Evolutionary conservation across 1,140 invertebrate genomes (phyloP).

Genomic region (Trichomalopsis sarcophagae): DNA sequence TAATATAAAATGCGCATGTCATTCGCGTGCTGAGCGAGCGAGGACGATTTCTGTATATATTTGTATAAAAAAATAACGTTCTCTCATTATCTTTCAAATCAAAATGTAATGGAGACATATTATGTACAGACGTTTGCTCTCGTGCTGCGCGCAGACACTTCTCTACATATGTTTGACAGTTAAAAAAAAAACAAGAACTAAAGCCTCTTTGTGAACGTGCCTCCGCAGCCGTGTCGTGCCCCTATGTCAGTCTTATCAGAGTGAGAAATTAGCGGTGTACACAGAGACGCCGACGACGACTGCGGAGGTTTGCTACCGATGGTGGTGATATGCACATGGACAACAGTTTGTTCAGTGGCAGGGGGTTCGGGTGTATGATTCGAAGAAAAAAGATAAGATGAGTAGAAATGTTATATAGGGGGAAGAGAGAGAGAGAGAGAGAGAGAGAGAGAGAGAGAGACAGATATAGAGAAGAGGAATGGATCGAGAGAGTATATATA

Average conservation of each 20-base stretch:
- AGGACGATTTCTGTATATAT: constrained; percentile 45
- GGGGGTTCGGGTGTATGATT: constrained; percentile 38
- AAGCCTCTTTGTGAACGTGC: constrained; percentile 27
- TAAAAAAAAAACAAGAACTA: constrained; percentile 23
- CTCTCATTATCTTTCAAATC: neutral
- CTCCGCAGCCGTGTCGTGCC: neutral
- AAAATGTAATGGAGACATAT: neutral
- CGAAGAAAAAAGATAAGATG: constrained; percentile 44
- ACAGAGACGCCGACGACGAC: constrained; percentile 1
- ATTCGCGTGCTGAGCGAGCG: constrained; percentile 54
- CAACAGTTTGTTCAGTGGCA: constrained; percentile 3
- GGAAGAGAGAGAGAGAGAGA: neutral
- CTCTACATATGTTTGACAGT: constrained; percentile 35
- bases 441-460: constrained; percentile 34
- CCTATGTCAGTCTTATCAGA: constrained; percentile 10
- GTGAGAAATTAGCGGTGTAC: neutral
- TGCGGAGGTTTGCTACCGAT: constrained; percentile 46
- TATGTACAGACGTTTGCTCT: constrained; percentile 17
- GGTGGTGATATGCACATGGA: constrained; percentile 44
- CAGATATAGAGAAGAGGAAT: constrained; percentile 24
- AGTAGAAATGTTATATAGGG: constrained; percentile 46
- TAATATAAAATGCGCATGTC: constrained; percentile 60
- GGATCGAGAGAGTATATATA: constrained; percentile 58
- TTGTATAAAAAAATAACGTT: neutral
- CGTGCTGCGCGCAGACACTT: constrained; percentile 28